Evolutionary conservation across 1,140 invertebrate genomes (phyloP), one percentile per base, ranked within the genome.

Genomic region (Pentalonia nigronervosa): DNA sequence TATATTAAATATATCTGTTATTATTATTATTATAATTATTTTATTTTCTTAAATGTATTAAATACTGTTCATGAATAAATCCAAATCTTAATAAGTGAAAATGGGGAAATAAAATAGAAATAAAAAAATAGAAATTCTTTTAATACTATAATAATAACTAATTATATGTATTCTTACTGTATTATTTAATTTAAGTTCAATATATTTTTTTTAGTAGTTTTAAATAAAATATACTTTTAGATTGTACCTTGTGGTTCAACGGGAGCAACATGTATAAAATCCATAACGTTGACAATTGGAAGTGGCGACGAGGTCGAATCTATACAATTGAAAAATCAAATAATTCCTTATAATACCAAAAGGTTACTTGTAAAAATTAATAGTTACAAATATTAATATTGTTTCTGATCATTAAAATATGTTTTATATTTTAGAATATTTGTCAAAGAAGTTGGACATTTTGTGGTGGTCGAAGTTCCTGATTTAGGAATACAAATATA

Each of bases 191-290:
- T 30, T 60, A 6, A 4, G 50, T 53, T 6, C 14, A 17, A 6
- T 53, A 53, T 0, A 21, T 53, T 53, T 21, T 53, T 53, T 53
- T 53, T n/a, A 67, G 30, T 67, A 14, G 30, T n/a, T 67, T 67
- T 9, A n/a, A 17, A 67, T 67, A 67, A 14, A 67, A 17, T 67
- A 67, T 67, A n/a, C 14, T 86, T 84, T 86, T 95, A 98, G 96
- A 98, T 98, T 94, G 97, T 98, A 30, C 97, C 97, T 2, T 99
- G 98, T 95, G 98, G 98, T 45, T 97, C 97, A 0, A 97, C 97
- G 25, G 98, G 98, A 1, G 97, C 98, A 0, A 97, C 97, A 2
- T 99, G 98, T 95, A 98, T 98, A 9, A 98, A 98, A 94, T 97
- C 98, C 0, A 95, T 98, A 11, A 97, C 96, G 11, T 94, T 97